These are phyloP conservation scores for Cylindroiulus punctatus DNA, from an alignment of 2,888 invertebrate genomes.

Conservation along the genomic window DNA sequence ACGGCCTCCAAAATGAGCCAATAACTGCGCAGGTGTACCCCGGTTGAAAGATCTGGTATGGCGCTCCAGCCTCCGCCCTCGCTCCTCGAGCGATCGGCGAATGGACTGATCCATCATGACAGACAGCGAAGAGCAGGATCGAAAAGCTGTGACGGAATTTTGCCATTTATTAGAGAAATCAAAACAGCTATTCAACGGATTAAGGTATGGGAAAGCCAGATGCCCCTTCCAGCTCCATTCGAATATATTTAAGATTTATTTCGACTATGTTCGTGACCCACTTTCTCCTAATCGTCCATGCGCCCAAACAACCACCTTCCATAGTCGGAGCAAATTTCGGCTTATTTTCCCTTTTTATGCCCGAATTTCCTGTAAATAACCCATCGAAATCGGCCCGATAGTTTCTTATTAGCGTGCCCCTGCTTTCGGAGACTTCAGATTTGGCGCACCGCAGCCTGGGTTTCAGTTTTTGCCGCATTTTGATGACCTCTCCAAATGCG, in stretches of 20 bases:
- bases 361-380: not conserved
- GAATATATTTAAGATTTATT: no score
- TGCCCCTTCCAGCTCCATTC: no score
- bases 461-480: not conserved
- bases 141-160: constrained; percentile 94
- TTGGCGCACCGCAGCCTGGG: not conserved
- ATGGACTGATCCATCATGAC: constrained; percentile 69
- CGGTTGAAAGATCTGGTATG: not conserved
- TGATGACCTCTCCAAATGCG: not conserved
- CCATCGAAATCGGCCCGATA: not conserved
- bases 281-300: not conserved
- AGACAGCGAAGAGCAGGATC: constrained; percentile 85
- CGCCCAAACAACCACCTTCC: not conserved
- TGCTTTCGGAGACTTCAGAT: no score
- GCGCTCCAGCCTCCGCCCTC: not conserved
- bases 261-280: not conserved
- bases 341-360: not conserved
- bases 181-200: constrained; percentile 95
- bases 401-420: not conserved
- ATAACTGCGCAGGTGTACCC: no score
- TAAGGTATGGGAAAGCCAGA: constrained; percentile 73
- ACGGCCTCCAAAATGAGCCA: no score
- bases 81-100: not conserved
- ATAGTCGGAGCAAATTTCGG: not conserved
- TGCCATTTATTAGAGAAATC: constrained; percentile 96